phyloP scores from a whole-genome alignment of 2,113 vertebrate genomes.

The Neogale vison region DNA sequence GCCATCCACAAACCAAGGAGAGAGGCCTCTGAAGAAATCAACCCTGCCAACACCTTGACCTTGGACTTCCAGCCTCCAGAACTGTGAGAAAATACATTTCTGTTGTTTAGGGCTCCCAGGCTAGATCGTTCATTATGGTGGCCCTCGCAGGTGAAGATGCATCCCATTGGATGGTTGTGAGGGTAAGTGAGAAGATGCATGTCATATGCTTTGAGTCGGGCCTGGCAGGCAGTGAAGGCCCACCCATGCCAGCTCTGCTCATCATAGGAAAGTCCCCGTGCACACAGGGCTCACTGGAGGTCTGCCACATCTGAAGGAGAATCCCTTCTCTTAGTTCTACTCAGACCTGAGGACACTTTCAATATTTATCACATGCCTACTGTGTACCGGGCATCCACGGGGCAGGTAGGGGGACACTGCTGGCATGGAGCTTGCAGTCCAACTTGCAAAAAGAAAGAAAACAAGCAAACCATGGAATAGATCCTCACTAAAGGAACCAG shows the following conservation, averaged over 20 bases:
- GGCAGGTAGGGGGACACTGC: too few species aligned
- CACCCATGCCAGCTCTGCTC: rapidly evolving
- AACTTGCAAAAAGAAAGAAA: not conserved
- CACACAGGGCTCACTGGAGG: too few species aligned
- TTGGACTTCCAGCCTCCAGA: not conserved
- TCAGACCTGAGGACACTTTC: rapidly evolving
- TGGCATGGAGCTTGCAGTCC: not conserved
- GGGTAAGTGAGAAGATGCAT: not conserved
- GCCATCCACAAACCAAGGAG: not conserved
- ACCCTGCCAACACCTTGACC: not conserved
- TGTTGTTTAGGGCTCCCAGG: too few species aligned
- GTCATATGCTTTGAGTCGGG: not conserved
- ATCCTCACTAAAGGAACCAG: not conserved
- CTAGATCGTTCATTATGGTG: rapidly evolving
- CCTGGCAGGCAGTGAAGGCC: rapidly evolving
- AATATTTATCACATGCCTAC: rapidly evolving
- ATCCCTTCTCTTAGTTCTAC: not conserved
- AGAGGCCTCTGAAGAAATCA: not conserved
- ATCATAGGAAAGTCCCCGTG: not conserved
- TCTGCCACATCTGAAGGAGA: rapidly evolving
- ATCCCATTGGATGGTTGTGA: rapidly evolving
- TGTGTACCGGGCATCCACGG: not conserved
- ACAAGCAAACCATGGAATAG: not conserved
- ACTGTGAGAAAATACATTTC: not conserved
- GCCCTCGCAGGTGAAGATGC: not conserved